Evolutionary conservation across 2,888 invertebrate species (phyloP), one percentile per base, ranked within the genome.

Genomic region (Theretra japonica): DNA sequence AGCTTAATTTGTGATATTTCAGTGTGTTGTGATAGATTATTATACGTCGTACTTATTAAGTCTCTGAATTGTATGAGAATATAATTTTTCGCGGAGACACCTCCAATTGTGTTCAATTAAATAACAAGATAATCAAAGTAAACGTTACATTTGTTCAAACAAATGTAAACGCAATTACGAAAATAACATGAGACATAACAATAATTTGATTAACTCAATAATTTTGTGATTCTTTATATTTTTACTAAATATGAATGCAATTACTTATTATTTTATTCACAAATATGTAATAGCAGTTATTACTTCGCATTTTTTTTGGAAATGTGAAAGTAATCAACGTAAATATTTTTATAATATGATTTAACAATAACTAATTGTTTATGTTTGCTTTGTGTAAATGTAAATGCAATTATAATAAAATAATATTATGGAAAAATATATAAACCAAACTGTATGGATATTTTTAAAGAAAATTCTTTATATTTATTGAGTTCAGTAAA

Each of bases 11-110:
- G 91, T 91, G 91, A 91, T 91, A 91, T 84, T 84, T 84, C 78
- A 75, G 88, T 88, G 89, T 90, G 87, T 88, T 88, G 90, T 90
- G 88, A 91, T 87, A 86, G 77, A 81, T 79, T 77, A 80, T 78
- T 60, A 30, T 21, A 50, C 50, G 48, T 41, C n/a, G 0, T 60
- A 60, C 56, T 70, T 8, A 7, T 30, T 60, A 28, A 48, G 70
- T 73, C 62, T 75, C 73, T 15, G 33, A 70, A 73, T 73, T 62
- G 72, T 76, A 76, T 74, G 57, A 65, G 70, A 50, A n/a, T 33
- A 69, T 21, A 30, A 72, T 60, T 41, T 41, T 41, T 62, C 53
- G 53, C 7, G 21, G 69, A 75, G 65, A 60, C 57, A 68, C 56
- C 48, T 19, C n/a, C n/a, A 15, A 17, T 50, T 19, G 33, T 70